Evolutionary conservation across 2,888 invertebrate species (phyloP), one percentile per base, ranked within the genome.

Genomic region (Andrena haemorrhoa): DNA sequence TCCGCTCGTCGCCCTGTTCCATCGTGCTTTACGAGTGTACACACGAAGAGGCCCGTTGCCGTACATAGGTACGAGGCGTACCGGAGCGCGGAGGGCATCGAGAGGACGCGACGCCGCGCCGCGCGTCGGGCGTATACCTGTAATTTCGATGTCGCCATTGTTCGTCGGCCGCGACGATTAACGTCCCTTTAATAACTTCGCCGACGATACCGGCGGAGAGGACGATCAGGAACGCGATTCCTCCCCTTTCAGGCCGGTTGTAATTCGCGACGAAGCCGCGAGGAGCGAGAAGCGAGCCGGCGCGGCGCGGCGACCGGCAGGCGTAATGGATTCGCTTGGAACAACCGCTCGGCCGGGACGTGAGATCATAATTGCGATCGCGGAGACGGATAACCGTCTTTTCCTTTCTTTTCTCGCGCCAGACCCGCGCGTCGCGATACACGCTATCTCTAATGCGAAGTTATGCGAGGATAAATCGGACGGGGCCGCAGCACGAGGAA

Each of bases 131-230:
- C 79, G 84, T 88, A 86, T 88, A 88, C 88, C 88, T 88, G 88
- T 86, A 88, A 88, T 88, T 88, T 88, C 88, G 88, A 88, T 88
- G 88, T 88, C 88, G 88, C 88, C 85, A 88, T 88, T 88, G 88
- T 88, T 88, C 88, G 87, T 69, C 80, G 83, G 78, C 69, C 71
- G 85, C 88, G 88, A 86, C 88, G 88, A 88, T 88, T 86, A 88
- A 88, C 88, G 88, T 88, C 88, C 88, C 88, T 88, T 86, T 88
- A 88, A 88, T 88, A 88, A 81, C 79, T 58, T 75, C 74, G 88
- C 86, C 88, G 88, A 88, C 88, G 86, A 86, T 82, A 79, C 80
- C 65, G 77, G 79, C 69, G 61, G 64, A 69, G 76, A 76, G 77
- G 49, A 75, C 87, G 86, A 86, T 86, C 85, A 71, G 71, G 79